Evolutionary conservation across 37 sponge, comb jelly and placozoan genomes (phyloP).

Genomic region (Dysidea cf. avara): DNA sequence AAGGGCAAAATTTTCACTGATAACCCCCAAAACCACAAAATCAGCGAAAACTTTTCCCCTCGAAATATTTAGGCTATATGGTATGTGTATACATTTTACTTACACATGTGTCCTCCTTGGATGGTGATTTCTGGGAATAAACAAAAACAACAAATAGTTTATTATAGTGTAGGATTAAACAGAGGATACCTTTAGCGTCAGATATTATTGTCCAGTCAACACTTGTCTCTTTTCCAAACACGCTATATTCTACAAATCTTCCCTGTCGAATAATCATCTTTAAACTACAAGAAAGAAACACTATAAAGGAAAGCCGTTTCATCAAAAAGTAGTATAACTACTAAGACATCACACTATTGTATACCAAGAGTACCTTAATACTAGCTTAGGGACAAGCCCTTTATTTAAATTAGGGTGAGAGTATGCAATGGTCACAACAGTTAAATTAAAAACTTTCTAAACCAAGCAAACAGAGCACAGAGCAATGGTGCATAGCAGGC

Average conservation of each 20-base stretch:
- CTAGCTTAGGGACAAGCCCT: no score
- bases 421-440: no score
- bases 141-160: background rate
- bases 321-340: background rate
- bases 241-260: constrained; percentile 68
- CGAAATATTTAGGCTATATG: no score
- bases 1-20: no score
- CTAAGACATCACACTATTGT: background rate
- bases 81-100: background rate
- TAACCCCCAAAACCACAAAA: no score
- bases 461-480: background rate
- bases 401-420: no score
- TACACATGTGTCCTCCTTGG: constrained; percentile 51
- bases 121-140: constrained; percentile 54
- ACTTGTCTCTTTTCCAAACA: constrained; percentile 64
- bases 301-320: background rate
- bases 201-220: constrained; percentile 78
- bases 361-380: background rate
- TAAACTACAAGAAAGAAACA: constrained; percentile 22
- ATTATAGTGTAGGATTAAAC: no score
- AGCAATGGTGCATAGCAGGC: background rate
- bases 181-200: constrained; percentile 58
- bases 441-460: no score
- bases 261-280: constrained; percentile 56
- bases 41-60: no score